Base-by-base conservation (phyloP, 2,797 vertebrate genomes). In the Chanos chanos region DNA sequence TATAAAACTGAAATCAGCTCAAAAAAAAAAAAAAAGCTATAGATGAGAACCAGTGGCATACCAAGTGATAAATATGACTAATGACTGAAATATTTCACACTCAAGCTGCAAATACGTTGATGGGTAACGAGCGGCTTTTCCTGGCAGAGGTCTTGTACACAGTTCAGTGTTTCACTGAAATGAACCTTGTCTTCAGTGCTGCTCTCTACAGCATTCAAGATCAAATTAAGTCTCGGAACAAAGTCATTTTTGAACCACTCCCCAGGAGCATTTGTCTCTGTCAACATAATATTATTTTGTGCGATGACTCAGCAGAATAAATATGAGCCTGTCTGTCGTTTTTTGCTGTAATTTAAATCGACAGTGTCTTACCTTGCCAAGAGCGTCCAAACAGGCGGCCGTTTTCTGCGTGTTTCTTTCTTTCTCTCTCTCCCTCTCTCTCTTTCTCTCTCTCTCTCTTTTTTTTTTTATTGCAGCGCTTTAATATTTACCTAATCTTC, bases 291-390 rank as follows among this genome's bases (percentile, higher is more conserved):
- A 79, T 83, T 31, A 79, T 71, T 66, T 73, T 61, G 72, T 66
- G 70, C 71, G 76, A 79, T 86, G 81, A 86, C 75, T 89, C 80
- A 77, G 81, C 81, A 74, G 72, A 79, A 66, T 68, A 59, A 61
- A 62, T 62, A 71, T 74, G 61, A 50, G 40, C 52, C 33, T 40
- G 34, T 58, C 70, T 56, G 54, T 57, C 66, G 71, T 28, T 45
- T 43, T 21, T 25, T 49, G 53, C 76, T 76, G 79, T 83, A 85
- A 73, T 81, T 64, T n/a, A 57, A 72, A 70, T 71, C 81, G 78
- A 85, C 84, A 82, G 80, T 45, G 79, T 77, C 70, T 43, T 40
- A 34, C 45, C 64, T 59, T 57, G 61, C 61, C 54, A 30, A 22
- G 49, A 9, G 1, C 22, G 13, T 19, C 31, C 15, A 9, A 7